Conservation (phyloP, 2,113 vertebrate genomes). For the Mustela nigripes region DNA sequence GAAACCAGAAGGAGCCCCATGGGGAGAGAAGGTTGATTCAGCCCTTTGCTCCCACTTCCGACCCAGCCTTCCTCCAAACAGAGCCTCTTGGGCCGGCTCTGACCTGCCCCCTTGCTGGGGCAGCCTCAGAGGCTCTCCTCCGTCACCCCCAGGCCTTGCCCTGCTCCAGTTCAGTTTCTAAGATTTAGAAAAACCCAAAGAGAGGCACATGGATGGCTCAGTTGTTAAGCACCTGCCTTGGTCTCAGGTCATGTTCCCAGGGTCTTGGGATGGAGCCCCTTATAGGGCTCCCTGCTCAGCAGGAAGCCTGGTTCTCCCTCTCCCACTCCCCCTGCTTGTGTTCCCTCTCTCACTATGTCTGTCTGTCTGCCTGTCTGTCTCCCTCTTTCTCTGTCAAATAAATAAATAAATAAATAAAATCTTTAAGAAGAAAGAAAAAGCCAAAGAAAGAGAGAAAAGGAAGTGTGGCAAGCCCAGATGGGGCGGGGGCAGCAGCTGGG, state of each 20-base stretch:
- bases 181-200: constrained; percentile 48
- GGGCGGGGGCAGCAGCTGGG: not conserved
- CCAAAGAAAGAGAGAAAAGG: constrained; percentile 1
- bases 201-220: too few relatives aligned
- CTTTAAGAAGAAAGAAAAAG: not conserved
- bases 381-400: too few relatives aligned
- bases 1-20: not conserved
- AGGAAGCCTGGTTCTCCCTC: too few relatives aligned
- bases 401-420: too few relatives aligned
- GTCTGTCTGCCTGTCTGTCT: too few relatives aligned
- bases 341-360: too few relatives aligned
- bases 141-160: not conserved
- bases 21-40: not conserved
- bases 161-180: not conserved
- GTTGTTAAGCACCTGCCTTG: too few relatives aligned
- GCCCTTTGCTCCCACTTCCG: rapidly evolving
- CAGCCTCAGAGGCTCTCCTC: not conserved
- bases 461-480: constrained; percentile 67
- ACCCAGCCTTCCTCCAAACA: not conserved
- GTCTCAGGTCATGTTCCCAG: too few relatives aligned
- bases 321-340: too few relatives aligned
- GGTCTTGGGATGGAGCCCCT: too few relatives aligned
- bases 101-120: not conserved
- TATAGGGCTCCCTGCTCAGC: too few relatives aligned
- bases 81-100: not conserved